A percentile compares a stretch with the other conserved stretches of the same genome.
Conservation (phyloP, 2,113 vertebrate genomes). For the Vanacampus margaritifer region DNA sequence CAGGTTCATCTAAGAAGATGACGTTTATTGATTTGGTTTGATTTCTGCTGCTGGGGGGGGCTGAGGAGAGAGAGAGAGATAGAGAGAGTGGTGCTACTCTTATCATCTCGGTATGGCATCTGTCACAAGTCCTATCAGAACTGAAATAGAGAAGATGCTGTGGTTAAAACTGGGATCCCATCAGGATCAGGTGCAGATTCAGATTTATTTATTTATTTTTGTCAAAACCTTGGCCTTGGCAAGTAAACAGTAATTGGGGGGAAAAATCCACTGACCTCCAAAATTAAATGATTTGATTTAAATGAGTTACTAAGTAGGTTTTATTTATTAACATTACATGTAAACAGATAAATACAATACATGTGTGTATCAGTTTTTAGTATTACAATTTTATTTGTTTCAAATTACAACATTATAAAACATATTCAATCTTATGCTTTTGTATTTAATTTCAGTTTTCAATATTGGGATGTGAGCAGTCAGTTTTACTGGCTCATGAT, state of each 20-base stretch:
- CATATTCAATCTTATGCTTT: neutral
- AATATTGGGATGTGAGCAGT: neutral
- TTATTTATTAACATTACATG: neutral
- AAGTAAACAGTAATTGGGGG: neutral
- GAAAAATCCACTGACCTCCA: neutral
- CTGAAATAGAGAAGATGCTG: slow-evolving; percentile 7
- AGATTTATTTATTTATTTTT: neutral
- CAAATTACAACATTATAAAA: neutral
- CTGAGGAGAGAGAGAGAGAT: slow-evolving; percentile 12
- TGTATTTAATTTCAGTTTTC: neutral
- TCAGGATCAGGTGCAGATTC: slow-evolving; percentile 19
- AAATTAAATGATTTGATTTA: neutral
- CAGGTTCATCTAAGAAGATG: slow-evolving; percentile 64
- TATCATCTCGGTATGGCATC: slow-evolving; percentile 22
- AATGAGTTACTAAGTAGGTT: neutral
- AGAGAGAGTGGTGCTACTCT: slow-evolving; percentile 5
- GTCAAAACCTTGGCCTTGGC: neutral
- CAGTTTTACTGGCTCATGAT: neutral
- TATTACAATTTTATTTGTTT: neutral
- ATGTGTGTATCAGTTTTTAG: neutral
- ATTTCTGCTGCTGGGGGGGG: slow-evolving; percentile 47
- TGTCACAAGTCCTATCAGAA: slow-evolving; percentile 20
- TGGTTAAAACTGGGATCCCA: slow-evolving; percentile 21
- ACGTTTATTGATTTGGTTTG: slow-evolving; percentile 69
- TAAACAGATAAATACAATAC: neutral